These are phyloP conservation scores for Lordiphosa collinella DNA, from an alignment of 1,140 invertebrate species.

Conservation along the genomic window DNA sequence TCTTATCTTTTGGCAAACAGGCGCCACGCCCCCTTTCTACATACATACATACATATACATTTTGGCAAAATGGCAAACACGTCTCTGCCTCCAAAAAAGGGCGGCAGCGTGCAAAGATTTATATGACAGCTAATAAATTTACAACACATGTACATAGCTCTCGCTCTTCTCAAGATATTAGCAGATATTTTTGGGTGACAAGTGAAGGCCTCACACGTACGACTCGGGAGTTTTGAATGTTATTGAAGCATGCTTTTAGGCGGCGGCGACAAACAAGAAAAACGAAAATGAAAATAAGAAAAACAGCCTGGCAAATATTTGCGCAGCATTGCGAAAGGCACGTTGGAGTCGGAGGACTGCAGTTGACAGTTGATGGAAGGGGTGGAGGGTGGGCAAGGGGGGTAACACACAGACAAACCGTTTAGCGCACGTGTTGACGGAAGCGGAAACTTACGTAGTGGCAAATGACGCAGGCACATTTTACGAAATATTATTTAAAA, in stretches of 20 bases:
- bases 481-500: not conserved
- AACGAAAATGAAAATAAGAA: slow-evolving; percentile 26
- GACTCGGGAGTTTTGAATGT: slow-evolving; percentile 48
- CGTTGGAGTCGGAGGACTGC: slow-evolving; percentile 43
- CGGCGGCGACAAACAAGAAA: slow-evolving; percentile 11
- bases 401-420: slow-evolving; percentile 45
- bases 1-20: slow-evolving; percentile 39
- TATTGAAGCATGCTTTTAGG: slow-evolving; percentile 61
- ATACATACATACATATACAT: not conserved
- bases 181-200: slow-evolving; percentile 60
- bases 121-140: slow-evolving; percentile 79
- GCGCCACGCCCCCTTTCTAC: slow-evolving; percentile 5
- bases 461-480: slow-evolving; percentile 15
- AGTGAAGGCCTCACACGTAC: slow-evolving; percentile 35
- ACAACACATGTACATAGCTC: slow-evolving; percentile 56
- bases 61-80: slow-evolving; percentile 32
- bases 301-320: slow-evolving; percentile 52
- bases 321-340: slow-evolving; percentile 34
- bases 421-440: slow-evolving; percentile 64
- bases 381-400: not conserved
- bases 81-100: slow-evolving; percentile 24
- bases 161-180: slow-evolving; percentile 48
- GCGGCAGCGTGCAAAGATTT: slow-evolving; percentile 68
- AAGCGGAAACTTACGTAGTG: slow-evolving; percentile 48
- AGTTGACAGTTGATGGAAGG: slow-evolving; percentile 59